Percentiles rank a stretch among this genome's conserved stretches.
phyloP scores from a whole-genome alignment of 2,113 vertebrate species.

The Calonectris borealis region DNA sequence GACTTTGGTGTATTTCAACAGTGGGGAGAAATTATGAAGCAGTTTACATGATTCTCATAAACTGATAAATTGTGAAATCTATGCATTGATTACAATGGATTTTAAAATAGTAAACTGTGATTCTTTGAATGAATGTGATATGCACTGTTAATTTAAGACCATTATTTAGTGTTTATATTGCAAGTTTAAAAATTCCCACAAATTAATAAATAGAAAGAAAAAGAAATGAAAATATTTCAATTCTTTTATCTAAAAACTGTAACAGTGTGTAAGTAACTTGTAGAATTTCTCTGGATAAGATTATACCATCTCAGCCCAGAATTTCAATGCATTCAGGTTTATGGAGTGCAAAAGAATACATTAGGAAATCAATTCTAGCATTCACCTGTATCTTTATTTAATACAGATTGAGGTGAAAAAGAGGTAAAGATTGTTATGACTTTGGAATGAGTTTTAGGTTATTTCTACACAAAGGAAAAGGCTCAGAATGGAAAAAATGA shows the following conservation, averaged over 20 bases:
- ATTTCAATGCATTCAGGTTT: not conserved
- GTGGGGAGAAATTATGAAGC: not conserved
- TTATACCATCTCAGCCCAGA: not conserved
- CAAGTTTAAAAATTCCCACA: not conserved
- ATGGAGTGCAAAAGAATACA: not conserved
- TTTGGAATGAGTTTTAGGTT: not conserved
- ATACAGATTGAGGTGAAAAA: not conserved
- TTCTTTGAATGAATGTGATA: not conserved
- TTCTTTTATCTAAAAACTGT: not conserved
- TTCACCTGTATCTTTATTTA: not conserved
- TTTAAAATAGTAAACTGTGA: not conserved
- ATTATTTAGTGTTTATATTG: not conserved
- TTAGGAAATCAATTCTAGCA: not conserved
- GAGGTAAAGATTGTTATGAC: not conserved
- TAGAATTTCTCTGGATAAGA: not conserved
- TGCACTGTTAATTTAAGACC: not conserved
- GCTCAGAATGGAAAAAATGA: not conserved
- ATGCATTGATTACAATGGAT: not conserved
- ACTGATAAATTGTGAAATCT: not conserved
- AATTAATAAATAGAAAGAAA: not conserved
- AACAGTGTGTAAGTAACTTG: not conserved
- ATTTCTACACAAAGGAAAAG: not conserved
- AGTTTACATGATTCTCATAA: not conserved
- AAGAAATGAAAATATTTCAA: not conserved
- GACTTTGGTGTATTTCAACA: not conserved